phyloP scores from a whole-genome alignment of 2,113 vertebrate species.

The Butorides virescens region DNA sequence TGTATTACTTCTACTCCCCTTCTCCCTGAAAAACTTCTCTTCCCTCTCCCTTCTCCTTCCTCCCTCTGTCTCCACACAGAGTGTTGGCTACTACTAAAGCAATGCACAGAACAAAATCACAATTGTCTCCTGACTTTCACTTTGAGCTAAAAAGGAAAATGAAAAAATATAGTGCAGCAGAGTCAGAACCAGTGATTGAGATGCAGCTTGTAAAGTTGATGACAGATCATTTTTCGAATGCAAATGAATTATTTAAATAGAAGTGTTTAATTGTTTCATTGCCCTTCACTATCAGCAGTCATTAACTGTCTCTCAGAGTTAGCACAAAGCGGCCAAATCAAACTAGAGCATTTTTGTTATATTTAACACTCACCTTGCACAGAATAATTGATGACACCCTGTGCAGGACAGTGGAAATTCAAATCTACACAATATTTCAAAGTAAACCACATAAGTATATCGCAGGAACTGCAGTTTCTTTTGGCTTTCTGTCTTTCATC shows the following conservation, averaged over 20 bases:
- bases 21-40: neutral
- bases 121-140: slow-evolving; percentile 31
- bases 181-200: neutral
- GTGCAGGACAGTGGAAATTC: neutral
- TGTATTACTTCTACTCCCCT: neutral
- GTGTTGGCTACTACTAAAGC: neutral
- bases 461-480: neutral
- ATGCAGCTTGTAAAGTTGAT: neutral
- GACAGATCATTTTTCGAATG: neutral
- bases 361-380: neutral
- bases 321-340: neutral
- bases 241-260: slow-evolving; percentile 32
- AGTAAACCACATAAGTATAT: neutral
- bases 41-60: neutral
- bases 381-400: neutral
- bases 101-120: slow-evolving; percentile 12
- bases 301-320: neutral
- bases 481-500: neutral
- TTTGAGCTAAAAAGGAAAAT: slow-evolving; percentile 34
- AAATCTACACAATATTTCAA: neutral
- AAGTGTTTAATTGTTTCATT: slow-evolving; percentile 13
- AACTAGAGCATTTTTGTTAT: neutral
- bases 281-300: neutral
- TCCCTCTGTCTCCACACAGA: neutral
- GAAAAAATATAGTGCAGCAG: neutral